phyloP scores from a whole-genome alignment of 2,113 vertebrate species.

The Eupsittula cactorum region DNA sequence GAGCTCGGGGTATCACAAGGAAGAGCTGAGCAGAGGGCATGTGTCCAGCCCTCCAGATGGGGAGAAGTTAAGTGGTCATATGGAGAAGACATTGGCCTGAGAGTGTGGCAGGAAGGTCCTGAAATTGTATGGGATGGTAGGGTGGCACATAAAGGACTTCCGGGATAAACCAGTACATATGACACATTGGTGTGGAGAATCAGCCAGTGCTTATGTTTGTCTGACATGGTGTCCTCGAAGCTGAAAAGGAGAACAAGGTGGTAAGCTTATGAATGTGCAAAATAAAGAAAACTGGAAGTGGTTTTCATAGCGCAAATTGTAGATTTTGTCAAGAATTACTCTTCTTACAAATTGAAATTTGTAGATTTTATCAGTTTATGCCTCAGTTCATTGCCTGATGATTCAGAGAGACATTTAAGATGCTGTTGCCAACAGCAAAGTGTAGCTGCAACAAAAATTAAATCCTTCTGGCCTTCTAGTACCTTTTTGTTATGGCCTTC shows the following conservation, averaged over 20 bases:
- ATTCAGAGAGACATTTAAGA: constrained; percentile 6
- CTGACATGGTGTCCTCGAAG: not conserved
- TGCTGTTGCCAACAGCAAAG: not conserved
- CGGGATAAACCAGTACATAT: not conserved
- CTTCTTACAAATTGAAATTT: not conserved
- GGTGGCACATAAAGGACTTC: not conserved
- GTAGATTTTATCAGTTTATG: constrained; percentile 4
- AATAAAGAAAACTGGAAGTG: not conserved
- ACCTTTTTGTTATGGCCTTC: not conserved
- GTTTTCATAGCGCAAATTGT: not conserved
- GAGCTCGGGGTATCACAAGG: not conserved
- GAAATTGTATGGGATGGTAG: not conserved
- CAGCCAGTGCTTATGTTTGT: not conserved
- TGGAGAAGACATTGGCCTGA: not conserved
- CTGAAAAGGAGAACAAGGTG: not conserved
- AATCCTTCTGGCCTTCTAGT: not conserved
- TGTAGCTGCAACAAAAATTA: constrained; percentile 9
- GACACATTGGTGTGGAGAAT: not conserved
- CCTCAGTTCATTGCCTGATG: not conserved
- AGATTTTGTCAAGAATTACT: not conserved
- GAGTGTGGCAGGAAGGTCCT: not conserved
- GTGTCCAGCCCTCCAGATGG: not conserved
- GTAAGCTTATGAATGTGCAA: not conserved
- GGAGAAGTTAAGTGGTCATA: not conserved
- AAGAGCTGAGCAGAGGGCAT: not conserved